Conservation (phyloP, 2,797 vertebrate genomes). For the Odontamblyopus lacepedii region DNA sequence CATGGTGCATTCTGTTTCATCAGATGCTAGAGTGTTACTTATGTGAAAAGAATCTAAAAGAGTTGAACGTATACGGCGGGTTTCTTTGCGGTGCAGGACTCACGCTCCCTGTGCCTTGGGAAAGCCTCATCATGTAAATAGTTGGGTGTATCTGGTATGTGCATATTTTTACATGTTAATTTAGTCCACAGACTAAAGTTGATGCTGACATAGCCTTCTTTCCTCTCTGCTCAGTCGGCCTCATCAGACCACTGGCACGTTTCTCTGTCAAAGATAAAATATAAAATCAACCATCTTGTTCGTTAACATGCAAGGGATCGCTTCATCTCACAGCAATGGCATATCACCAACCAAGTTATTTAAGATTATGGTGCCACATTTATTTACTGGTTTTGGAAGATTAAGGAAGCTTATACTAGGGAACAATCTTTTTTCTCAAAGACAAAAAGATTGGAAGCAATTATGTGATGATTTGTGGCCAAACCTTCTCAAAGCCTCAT, state of each 20-base stretch:
- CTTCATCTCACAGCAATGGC: neutral
- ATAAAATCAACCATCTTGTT: slow-evolving; percentile 58
- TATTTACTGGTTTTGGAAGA: no score
- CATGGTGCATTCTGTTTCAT: slow-evolving; percentile 11
- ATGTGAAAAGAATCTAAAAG: slow-evolving; percentile 20
- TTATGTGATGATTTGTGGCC: no score
- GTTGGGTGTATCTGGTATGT: slow-evolving; percentile 66
- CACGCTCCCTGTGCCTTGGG: slow-evolving; percentile 39
- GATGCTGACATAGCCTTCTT: slow-evolving; percentile 61
- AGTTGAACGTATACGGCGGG: slow-evolving; percentile 37
- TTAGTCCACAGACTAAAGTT: slow-evolving; percentile 58
- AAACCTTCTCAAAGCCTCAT: no score
- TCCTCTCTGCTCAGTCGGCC: slow-evolving; percentile 43
- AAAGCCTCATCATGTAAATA: slow-evolving; percentile 61
- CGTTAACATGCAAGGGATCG: slow-evolving; percentile 50
- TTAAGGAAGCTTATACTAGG: no score
- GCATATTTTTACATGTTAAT: slow-evolving; percentile 74
- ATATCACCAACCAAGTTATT: neutral
- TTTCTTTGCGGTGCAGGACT: slow-evolving; percentile 27
- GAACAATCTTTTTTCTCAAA: no score
- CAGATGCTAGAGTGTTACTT: slow-evolving; percentile 30
- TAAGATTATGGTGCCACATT: no score
- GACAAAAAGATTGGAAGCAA: no score
- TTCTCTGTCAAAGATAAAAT: slow-evolving; percentile 44
- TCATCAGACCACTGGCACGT: slow-evolving; percentile 24